Percentiles rank a stretch among this genome's conserved stretches.
phyloP scores from a whole-genome alignment of 2,797 vertebrate genomes.

The Sus cebifrons region DNA sequence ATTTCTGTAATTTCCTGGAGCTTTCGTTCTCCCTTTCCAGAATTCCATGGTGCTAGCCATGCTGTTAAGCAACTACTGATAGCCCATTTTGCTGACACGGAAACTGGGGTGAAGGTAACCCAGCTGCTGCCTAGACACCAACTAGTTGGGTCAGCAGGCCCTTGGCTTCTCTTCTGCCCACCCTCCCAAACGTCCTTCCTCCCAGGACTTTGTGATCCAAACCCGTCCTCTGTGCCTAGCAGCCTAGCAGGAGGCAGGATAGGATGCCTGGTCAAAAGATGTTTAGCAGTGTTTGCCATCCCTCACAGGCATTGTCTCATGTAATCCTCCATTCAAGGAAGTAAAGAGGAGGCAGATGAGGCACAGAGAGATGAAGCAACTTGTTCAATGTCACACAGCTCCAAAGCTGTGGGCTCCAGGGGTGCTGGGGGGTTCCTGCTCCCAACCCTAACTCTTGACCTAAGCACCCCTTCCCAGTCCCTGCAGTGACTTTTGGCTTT shows the following conservation, averaged over 20 bases:
- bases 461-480: not conserved
- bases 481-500: not conserved
- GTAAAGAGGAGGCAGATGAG: not conserved
- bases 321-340: not conserved
- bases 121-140: not conserved
- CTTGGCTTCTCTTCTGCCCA: not conserved
- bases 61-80: not conserved
- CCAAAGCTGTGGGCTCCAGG: not conserved
- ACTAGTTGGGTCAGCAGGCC: not conserved
- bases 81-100: not conserved
- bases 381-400: not conserved
- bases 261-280: not conserved
- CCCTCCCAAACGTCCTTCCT: not conserved
- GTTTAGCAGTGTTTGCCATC: not conserved
- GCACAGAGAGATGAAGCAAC: not conserved
- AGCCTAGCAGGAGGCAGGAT: not conserved
- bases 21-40: conserved; percentile 16
- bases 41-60: not conserved
- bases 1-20: not conserved
- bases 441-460: not conserved
- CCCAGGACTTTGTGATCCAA: not conserved
- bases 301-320: not conserved
- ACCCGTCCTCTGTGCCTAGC: too few species aligned
- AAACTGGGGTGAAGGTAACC: not conserved
- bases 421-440: not conserved